Evolutionary conservation across 2,113 vertebrate species (phyloP).

Genomic region (Pipra filicauda): DNA sequence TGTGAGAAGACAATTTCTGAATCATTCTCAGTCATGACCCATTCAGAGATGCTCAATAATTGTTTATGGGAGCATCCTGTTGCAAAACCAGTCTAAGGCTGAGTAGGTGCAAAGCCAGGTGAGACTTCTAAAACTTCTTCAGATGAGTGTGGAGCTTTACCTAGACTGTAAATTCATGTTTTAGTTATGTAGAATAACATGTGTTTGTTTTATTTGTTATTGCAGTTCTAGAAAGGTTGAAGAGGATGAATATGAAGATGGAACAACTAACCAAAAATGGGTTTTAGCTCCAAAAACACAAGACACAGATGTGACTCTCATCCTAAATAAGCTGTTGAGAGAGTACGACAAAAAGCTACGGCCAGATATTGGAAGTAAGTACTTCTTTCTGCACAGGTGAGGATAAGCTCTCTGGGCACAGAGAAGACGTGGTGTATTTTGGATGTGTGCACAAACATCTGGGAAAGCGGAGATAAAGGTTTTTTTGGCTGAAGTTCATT

Average conservation of each 20-base stretch:
- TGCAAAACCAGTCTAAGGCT: neutral
- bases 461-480: neutral
- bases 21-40: neutral
- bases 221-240: conserved; percentile 80
- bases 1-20: neutral
- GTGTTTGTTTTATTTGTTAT: conserved; percentile 1
- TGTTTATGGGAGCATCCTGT: neutral
- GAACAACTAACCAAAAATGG: conserved; percentile 85
- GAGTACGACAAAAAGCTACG: conserved; percentile 95
- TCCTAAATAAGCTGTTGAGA: conserved; percentile 90
- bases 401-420: neutral
- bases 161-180: neutral
- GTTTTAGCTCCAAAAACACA: conserved; percentile 88
- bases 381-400: neutral
- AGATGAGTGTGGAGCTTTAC: neutral
- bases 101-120: neutral
- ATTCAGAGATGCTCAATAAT: neutral
- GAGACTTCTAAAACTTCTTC: neutral
- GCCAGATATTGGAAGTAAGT: conserved; percentile 94
- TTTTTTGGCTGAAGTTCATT: neutral
- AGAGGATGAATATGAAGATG: conserved; percentile 89
- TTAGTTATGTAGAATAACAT: neutral
- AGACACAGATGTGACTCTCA: conserved; percentile 88
- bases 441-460: neutral
- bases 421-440: neutral